These are phyloP conservation scores for Petrocephalus schoutedeni DNA, from an alignment of 2,797 vertebrate genomes.

Conservation along the genomic window DNA sequence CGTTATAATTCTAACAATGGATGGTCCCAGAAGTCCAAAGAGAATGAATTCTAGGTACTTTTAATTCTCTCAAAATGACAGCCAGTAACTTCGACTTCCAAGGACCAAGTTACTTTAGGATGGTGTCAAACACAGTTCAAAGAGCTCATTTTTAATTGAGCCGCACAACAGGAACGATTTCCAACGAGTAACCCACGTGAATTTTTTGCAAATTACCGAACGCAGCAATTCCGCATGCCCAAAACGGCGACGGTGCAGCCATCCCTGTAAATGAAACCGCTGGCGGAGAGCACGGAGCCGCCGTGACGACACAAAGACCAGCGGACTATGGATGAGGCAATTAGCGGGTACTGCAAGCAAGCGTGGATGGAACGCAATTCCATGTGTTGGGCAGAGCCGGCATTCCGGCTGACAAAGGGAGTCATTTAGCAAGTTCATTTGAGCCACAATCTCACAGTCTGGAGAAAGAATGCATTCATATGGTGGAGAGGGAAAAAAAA, in stretches of 20 bases:
- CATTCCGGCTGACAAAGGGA: neutral
- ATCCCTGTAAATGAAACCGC: neutral
- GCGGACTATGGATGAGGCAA: neutral
- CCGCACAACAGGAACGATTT: neutral
- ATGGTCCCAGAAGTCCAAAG: slow-evolving; percentile 2
- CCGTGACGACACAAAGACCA: neutral
- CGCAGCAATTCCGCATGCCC: neutral
- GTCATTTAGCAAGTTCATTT: neutral
- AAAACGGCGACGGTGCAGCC: neutral
- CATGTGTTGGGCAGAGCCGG: neutral
- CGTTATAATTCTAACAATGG: neutral
- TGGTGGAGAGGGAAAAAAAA: neutral
- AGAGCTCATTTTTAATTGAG: slow-evolving; percentile 14
- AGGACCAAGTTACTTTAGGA: neutral
- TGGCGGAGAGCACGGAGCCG: neutral
- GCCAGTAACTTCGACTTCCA: neutral
- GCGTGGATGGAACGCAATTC: neutral
- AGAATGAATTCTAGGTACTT: neutral
- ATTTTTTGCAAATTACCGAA: neutral
- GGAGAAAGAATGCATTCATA: neutral
- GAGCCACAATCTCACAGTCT: neutral
- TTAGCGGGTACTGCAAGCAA: neutral
- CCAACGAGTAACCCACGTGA: neutral
- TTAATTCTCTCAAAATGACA: neutral
- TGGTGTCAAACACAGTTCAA: slow-evolving; percentile 3